Conservation (phyloP, 2,797 vertebrate genomes). For the Dryobates pubescens region DNA sequence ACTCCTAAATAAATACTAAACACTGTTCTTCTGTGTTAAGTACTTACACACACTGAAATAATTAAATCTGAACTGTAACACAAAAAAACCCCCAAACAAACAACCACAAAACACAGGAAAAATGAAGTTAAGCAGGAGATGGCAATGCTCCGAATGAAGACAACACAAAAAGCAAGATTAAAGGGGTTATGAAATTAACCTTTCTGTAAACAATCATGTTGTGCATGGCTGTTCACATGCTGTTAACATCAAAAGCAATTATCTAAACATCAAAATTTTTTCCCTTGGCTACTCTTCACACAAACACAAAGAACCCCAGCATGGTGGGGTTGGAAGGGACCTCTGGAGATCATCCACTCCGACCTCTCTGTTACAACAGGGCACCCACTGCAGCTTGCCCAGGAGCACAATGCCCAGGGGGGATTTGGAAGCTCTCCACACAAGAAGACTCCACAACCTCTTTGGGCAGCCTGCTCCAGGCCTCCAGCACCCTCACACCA, state of each 20-base stretch:
- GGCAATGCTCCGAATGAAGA: not conserved
- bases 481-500: no score
- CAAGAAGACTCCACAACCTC: no score
- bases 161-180: not conserved
- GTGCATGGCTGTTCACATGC: not conserved
- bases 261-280: not conserved
- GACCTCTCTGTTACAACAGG: no score
- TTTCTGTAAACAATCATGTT: not conserved
- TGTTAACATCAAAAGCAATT: not conserved
- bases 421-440: no score
- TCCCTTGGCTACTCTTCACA: not conserved
- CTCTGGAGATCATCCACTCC: no score
- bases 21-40: not conserved
- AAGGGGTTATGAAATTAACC: not conserved
- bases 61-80: not conserved
- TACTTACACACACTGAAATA: not conserved
- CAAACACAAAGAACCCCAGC: no score
- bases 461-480: no score
- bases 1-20: not conserved
- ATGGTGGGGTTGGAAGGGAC: no score
- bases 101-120: not conserved
- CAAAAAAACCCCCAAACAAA: not conserved
- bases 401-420: no score
- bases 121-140: not conserved
- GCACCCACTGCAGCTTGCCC: no score